Conservation (phyloP, 1,140 invertebrate genomes). For the Campodea augens region DNA sequence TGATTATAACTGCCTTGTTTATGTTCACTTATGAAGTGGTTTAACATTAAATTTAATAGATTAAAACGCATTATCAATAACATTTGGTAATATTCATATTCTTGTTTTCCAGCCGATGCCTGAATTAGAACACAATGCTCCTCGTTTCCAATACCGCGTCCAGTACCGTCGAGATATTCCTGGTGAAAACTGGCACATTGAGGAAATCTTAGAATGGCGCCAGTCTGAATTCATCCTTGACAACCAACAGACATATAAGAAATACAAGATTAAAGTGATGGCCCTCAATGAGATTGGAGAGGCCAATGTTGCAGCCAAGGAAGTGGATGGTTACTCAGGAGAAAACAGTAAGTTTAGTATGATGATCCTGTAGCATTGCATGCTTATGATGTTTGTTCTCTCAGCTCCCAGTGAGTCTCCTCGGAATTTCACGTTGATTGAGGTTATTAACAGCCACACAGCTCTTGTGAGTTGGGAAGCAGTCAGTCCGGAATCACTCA, state of each 20-base stretch:
- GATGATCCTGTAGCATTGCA: neutral
- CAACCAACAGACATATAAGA: constrained; percentile 80
- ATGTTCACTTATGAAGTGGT: too few relatives aligned
- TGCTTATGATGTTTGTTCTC: constrained; percentile 12
- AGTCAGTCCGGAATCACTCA: constrained; percentile 49
- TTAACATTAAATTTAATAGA: too few relatives aligned
- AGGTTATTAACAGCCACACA: constrained; percentile 48
- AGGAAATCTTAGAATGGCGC: constrained; percentile 60
- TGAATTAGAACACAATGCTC: constrained; percentile 88
- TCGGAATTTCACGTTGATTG: constrained; percentile 57
- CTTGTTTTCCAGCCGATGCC: constrained; percentile 94
- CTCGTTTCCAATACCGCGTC: constrained; percentile 77
- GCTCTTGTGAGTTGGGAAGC: constrained; percentile 69
- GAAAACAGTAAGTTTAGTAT: constrained; percentile 49
- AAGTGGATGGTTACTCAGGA: constrained; percentile 80
- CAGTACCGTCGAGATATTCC: constrained; percentile 64
- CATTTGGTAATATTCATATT: too few relatives aligned
- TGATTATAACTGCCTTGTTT: too few relatives aligned
- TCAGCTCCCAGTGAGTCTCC: constrained; percentile 59
- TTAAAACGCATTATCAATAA: too few relatives aligned
- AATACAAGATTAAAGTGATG: constrained; percentile 77
- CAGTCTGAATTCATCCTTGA: constrained; percentile 39
- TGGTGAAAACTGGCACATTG: constrained; percentile 45
- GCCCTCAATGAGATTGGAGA: constrained; percentile 81
- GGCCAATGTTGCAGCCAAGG: constrained; percentile 57